phyloP scores from a whole-genome alignment of 2,113 vertebrate genomes.

The Geococcyx californianus region DNA sequence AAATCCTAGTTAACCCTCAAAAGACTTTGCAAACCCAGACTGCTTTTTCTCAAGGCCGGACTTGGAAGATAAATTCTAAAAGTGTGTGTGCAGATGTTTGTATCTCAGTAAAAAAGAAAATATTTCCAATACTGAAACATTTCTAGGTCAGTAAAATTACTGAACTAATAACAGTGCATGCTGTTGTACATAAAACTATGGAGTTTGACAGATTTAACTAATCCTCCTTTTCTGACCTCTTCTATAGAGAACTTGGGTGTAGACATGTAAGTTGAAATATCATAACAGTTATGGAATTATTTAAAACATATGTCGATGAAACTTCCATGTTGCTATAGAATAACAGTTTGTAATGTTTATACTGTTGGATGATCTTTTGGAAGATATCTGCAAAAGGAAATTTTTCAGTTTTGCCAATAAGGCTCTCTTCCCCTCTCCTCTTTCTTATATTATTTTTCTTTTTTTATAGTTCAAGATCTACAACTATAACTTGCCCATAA shows the following conservation, averaged over 20 bases:
- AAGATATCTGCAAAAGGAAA: not conserved
- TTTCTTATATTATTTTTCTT: not conserved
- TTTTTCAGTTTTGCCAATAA: not conserved
- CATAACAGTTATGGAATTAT: not conserved
- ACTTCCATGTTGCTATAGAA: not conserved
- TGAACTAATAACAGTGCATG: not conserved
- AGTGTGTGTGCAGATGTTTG: not conserved
- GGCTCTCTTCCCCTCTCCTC: not conserved
- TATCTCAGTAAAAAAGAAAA: not conserved
- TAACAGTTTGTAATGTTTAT: not conserved
- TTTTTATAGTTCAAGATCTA: not conserved
- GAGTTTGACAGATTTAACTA: not conserved
- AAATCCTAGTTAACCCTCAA: not conserved
- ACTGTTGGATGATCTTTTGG: not conserved
- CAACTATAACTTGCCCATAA: not conserved
- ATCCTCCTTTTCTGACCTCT: not conserved
- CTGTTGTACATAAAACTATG: not conserved
- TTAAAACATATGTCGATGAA: not conserved
- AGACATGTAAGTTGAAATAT: not conserved
- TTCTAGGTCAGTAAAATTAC: not conserved
- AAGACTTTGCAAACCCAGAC: not conserved
- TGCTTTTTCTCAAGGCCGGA: not conserved
- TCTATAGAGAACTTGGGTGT: not conserved
- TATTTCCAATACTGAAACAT: not conserved
- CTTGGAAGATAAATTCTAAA: not conserved